Evolutionary conservation across 2,113 vertebrate species (phyloP).

Genomic region (Trogon surrucura): DNA sequence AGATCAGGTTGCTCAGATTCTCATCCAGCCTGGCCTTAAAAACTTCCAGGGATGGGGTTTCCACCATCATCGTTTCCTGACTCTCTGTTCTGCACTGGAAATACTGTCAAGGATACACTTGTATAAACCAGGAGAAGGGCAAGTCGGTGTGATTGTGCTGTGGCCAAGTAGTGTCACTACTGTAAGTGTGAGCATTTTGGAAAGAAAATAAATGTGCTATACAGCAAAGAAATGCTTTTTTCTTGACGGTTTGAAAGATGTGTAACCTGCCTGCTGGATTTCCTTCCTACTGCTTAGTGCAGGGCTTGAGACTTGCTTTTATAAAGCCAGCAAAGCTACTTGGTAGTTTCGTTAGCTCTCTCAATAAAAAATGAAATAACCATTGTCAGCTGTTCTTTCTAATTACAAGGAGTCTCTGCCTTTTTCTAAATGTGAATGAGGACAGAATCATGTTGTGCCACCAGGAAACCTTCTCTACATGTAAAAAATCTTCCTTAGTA

Average conservation of each 20-base stretch:
- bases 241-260: not conserved
- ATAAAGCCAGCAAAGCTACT: not conserved
- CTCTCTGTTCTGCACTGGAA: not conserved
- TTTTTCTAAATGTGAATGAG: not conserved
- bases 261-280: not conserved
- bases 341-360: not conserved
- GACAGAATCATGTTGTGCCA: not conserved
- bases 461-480: not conserved
- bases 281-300: not conserved
- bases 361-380: not conserved
- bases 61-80: not conserved
- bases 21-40: too few species aligned
- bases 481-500: not conserved
- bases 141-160: not conserved
- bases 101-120: not conserved
- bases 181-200: not conserved
- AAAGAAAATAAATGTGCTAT: not conserved
- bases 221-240: rapidly evolving
- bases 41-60: too few species aligned
- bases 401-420: not conserved
- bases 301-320: not conserved
- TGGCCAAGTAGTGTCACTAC: not conserved
- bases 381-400: not conserved
- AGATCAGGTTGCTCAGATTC: too few species aligned
- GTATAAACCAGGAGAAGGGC: not conserved